These are phyloP conservation scores for Epirrita christyi DNA, from an alignment of 2,888 invertebrate genomes.

Conservation along the genomic window DNA sequence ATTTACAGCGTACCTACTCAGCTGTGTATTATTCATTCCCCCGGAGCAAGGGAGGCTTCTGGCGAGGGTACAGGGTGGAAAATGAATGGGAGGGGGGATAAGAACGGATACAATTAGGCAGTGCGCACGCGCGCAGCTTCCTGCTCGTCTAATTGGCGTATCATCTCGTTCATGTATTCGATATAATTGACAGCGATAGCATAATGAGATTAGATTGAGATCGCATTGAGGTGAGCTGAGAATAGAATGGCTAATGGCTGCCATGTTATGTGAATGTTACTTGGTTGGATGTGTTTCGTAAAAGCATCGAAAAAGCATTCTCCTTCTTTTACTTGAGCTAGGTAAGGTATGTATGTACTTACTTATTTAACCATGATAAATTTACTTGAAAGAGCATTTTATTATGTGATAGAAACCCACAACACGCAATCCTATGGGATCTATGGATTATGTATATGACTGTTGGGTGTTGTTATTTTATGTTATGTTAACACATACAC, in stretches of 20 bases:
- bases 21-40: conserved; percentile 45
- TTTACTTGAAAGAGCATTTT: too few relatives aligned
- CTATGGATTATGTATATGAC: too few relatives aligned
- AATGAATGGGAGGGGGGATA: conserved; percentile 25
- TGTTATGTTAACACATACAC: too few relatives aligned
- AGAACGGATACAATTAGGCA: conserved; percentile 75
- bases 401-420: too few relatives aligned
- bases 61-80: conserved; percentile 30
- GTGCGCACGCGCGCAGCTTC: conserved; percentile 79
- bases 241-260: background rate
- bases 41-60: conserved; percentile 42
- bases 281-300: too few relatives aligned
- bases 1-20: conserved; percentile 41
- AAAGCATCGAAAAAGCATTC: too few relatives aligned
- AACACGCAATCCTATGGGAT: too few relatives aligned
- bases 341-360: too few relatives aligned
- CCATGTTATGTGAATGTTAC: too few relatives aligned
- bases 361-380: too few relatives aligned
- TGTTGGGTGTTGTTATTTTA: too few relatives aligned
- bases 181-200: conserved; percentile 73
- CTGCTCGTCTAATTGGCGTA: conserved; percentile 77
- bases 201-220: conserved; percentile 60
- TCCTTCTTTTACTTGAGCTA: too few relatives aligned
- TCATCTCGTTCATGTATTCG: conserved; percentile 70
- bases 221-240: conserved; percentile 42